Base-by-base conservation (phyloP, 2,113 vertebrate species). In the Hylia prasina region DNA sequence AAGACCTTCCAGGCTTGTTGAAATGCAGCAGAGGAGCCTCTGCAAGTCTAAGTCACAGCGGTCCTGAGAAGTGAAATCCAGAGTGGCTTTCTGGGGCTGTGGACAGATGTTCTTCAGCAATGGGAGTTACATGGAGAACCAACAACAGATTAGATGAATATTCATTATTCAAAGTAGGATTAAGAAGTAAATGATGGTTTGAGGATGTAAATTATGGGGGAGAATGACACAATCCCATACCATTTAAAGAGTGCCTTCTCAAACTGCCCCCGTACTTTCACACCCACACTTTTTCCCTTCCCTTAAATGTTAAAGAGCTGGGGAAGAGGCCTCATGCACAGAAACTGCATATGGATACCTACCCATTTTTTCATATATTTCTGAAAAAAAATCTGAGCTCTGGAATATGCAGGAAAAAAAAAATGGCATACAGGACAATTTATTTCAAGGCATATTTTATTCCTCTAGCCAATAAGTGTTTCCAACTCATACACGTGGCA, bases 221-320 rank as follows among this genome's bases (percentile, higher is more conserved):
- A 88, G 90, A 93, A 89, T 89, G 85, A 95, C 90, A 93, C 85
- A 89, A 71, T 90, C 83, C 72, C 69, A 83, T 71, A 53, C 56
- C 83, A 93, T 92, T 95, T 96, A 90, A 91, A 92, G 50, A 92
- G 71, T 8, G 3, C 35, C 90, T 96, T 96, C 93, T 94, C 85
- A 90, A 64, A 81, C 88, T 80, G 85, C 92, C 92, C 93, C 92
- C 85, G 0, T 73, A 83, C 80, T 94, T 96, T 85, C 85, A 93
- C 93, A 82, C 91, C 89, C 91, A 70, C 93, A 65, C 37, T 82
- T 82, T 51, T 71, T 57, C 72, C 82, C 48, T 89, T 90, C 71
- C 35, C 27, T 73, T 63, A 93, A 95, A 92, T 87, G 93, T 68
- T 93, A 71, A 93, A 78, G 60, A 89, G 51, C 64, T 86, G 68